Evolutionary conservation across 2,797 vertebrate genomes (phyloP), one percentile per base, ranked within the genome.

Genomic region (Lemur catta): DNA sequence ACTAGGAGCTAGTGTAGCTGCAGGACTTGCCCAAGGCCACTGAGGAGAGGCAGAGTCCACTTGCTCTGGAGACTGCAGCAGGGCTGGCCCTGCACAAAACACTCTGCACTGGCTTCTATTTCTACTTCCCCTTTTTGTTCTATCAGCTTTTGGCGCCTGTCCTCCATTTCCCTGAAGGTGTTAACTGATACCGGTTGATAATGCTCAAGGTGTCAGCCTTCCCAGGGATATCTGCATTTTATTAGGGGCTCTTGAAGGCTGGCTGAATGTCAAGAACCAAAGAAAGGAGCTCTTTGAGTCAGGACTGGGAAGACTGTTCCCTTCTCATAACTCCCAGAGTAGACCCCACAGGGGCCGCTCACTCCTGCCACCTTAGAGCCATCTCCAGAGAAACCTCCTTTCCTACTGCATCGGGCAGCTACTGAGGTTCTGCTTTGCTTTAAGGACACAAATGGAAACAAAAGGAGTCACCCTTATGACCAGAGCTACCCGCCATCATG

Each of bases 131-230:
- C 57, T 94, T 95, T 92, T 61, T 72, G 63, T 96, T 93, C n/a
- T 41, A 78, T 74, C 38, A 57, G 38, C 52, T 81, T 76, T 75
- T 96, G 84, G 93, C 93, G 92, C 28, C 52, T 65, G 57, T 96
- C 72, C 76, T 35, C 65, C 63, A n/a, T 94, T 95, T 89, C 81
- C 61, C 74, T 65, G 50, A 88, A 96, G 94, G 89, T 97, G 96
- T 96, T 97, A 97, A 91, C 86, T 90, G 97, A 97, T 79, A 93
- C 91, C 38, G 67, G 57, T 46, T 94, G 96, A 97, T 97, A 95
- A 90, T 85, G 52, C 80, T 92, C 72, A 97, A 98, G 94, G 97
- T 97, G 97, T 97, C 90, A 97, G 84, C 91, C 96, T 96, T 97
- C 95, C 72, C 95, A 92, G 41, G 61, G 75, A 87, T 96, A 96